Percentiles rank a stretch among this genome's conserved stretches.
phyloP scores from a whole-genome alignment of 2,113 vertebrate genomes.

The Proteles cristata region DNA sequence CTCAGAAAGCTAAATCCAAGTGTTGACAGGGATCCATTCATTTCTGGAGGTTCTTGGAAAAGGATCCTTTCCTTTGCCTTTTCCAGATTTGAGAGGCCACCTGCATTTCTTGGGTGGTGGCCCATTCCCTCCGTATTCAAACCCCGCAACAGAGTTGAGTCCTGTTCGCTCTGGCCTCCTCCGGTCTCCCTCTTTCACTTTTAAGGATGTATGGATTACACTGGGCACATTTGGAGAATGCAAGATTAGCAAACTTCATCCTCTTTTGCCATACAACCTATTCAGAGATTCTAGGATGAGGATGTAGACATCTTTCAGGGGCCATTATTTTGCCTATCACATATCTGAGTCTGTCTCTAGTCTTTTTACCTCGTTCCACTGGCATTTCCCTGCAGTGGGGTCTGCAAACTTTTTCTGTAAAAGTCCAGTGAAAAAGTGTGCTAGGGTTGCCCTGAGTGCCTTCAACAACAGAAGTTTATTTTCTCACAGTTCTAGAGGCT shows the following conservation, averaged over 20 bases:
- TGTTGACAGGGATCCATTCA: neutral
- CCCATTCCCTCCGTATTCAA: neutral
- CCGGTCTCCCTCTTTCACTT: neutral
- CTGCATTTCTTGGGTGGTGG: neutral
- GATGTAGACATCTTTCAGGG: neutral
- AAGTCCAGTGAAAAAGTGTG: neutral
- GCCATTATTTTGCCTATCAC: neutral
- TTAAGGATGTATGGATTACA: neutral
- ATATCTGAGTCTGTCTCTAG: neutral
- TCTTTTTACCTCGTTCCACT: neutral
- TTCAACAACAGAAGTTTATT: neutral
- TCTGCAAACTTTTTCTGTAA: neutral
- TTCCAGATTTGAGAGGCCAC: neutral
- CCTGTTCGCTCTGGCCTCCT: neutral
- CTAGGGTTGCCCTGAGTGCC: neutral
- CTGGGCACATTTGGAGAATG: neutral
- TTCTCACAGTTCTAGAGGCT: neutral
- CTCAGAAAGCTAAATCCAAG: neutral
- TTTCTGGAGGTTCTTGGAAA: neutral
- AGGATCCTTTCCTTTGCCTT: neutral
- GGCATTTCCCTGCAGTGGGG: neutral
- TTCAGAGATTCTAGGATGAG: neutral
- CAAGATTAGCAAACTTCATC: neutral
- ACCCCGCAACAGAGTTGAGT: neutral
- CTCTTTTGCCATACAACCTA: neutral